Evolutionary conservation across 2,888 invertebrate species (phyloP).

Genomic region (Zygaena filipendulae): DNA sequence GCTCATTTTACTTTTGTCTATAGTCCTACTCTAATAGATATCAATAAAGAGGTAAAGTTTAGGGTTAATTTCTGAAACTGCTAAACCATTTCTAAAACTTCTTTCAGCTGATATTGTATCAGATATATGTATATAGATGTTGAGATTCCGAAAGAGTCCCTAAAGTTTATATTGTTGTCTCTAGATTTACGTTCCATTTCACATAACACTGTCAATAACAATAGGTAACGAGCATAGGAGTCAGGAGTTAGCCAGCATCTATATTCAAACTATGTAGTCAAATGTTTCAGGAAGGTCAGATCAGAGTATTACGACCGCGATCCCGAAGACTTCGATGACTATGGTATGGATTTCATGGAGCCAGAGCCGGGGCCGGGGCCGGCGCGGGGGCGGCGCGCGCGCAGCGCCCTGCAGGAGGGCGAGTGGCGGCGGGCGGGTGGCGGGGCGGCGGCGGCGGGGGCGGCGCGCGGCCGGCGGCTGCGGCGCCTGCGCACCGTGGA

Average conservation of each 20-base stretch:
- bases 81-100: no score
- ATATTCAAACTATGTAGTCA: background rate
- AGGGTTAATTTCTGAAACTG: no score
- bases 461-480: slow-evolving; percentile 26
- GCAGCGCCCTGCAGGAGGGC: slow-evolving; percentile 40
- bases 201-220: no score
- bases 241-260: no score
- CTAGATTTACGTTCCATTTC: no score
- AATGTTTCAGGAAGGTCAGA: slow-evolving; percentile 24
- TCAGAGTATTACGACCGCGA: slow-evolving; percentile 45
- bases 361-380: slow-evolving; percentile 22
- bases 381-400: slow-evolving; percentile 37
- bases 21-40: background rate
- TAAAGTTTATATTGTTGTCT: no score
- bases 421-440: slow-evolving; percentile 26
- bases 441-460: slow-evolving; percentile 16
- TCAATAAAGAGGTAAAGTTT: no score
- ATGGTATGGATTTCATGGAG: no score
- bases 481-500: slow-evolving; percentile 43
- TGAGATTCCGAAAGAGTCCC: no score
- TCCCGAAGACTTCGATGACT: slow-evolving; percentile 23
- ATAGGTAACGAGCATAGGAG: no score
- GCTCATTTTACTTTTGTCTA: background rate
- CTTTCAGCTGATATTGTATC: no score
- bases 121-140: no score